phyloP scores from a whole-genome alignment of 2,113 vertebrate species.

The Columbina picui region DNA sequence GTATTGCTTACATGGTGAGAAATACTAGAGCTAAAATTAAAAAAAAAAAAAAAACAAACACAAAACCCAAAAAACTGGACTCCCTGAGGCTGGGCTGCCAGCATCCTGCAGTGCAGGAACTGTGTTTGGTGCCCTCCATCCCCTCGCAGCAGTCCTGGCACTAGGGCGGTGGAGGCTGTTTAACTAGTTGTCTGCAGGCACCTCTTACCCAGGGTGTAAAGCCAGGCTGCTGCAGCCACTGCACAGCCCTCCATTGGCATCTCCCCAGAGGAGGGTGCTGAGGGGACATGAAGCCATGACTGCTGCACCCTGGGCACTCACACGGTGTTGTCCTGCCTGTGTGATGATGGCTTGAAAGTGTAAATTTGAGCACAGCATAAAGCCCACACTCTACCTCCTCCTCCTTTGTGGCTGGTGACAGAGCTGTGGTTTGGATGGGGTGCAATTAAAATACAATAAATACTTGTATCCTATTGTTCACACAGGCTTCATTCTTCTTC shows the following conservation, averaged over 20 bases:
- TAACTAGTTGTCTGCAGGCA: background rate
- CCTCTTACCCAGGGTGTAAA: background rate
- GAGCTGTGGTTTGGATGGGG: background rate
- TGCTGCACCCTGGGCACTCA: background rate
- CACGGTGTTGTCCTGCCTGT: rapidly evolving
- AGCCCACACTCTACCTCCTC: rapidly evolving
- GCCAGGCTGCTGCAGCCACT: background rate
- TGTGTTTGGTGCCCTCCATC: background rate
- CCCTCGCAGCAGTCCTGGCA: background rate
- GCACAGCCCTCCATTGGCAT: background rate
- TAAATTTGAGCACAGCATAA: background rate
- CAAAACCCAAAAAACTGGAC: background rate
- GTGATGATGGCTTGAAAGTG: background rate
- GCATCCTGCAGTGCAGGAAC: background rate
- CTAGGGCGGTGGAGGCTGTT: background rate
- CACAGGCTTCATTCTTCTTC: background rate
- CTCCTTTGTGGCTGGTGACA: background rate
- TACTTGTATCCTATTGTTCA: background rate
- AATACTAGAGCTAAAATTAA: constrained; percentile 1
- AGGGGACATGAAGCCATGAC: background rate
- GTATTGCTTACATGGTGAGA: constrained; percentile 36
- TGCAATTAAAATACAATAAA: constrained; percentile 1
- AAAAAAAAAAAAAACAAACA: background rate
- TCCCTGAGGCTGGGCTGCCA: background rate
- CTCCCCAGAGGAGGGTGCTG: background rate